Base-by-base conservation (phyloP, 2,797 vertebrate species). In the Dicrostonyx torquatus region DNA sequence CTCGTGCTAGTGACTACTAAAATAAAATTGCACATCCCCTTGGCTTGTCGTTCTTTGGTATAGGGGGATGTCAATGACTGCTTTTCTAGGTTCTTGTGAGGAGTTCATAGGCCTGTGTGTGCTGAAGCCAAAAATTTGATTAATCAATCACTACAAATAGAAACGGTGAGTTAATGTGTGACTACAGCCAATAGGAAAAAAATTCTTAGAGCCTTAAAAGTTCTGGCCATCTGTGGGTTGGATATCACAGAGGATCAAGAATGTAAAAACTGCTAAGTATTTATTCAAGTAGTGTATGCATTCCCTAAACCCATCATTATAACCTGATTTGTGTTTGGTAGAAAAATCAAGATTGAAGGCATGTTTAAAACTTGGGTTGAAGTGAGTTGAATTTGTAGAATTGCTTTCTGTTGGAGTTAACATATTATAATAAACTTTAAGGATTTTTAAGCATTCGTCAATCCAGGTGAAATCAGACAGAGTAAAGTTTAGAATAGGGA, bases 341-440 rank as follows among this genome's bases (percentile, higher is more conserved):
- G 10, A 85, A 48, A 43, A 91, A 76, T 73, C 7, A 87, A 60
- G 48, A 64, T 66, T 20, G 43, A 89, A 93, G 8, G 3, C 29
- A 34, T 90, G 79, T 87, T 82, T 55, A 64, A 94, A 95, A 90
- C 34, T 87, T 13, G 22, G 5, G 24, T 50, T 79, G 40, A 88
- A 89, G 68, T 64, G 45, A 68, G 0, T 20, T 94, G 43, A 94
- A 75, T 73, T 73, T 80, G n/a, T 48, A 79, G 29, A 31, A 53
- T 0, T 73, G 77, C 12, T 83, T 66, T 79, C 26, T 48, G 24
- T 84, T 92, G 43, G n/a, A 40, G 17, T 91, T 50, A 89, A 91
- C 24, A 68, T 37, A 34, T 87, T 76, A 29, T 70, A 58, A 92
- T 68, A 84, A 92, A 60, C 31, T n/a, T 24, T 43, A 45, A 8